These are phyloP conservation scores for Eristalis tenax DNA, from an alignment of 2,888 invertebrate species.

Conservation along the genomic window DNA sequence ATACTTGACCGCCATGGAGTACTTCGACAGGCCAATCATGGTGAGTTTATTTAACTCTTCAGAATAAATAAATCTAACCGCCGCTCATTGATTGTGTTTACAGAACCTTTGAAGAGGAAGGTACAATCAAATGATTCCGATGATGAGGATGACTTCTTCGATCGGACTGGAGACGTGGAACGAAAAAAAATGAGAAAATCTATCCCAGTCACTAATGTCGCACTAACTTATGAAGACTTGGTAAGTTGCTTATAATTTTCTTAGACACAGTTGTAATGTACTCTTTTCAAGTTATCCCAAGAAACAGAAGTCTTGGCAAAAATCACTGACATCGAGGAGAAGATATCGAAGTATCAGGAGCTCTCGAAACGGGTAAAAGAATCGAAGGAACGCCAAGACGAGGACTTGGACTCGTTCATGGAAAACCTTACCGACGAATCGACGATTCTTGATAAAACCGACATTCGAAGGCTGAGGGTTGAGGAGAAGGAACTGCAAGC, in stretches of 20 bases:
- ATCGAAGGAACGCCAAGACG: constrained; percentile 81
- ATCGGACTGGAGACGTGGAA: constrained; percentile 96
- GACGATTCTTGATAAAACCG: constrained; percentile 84
- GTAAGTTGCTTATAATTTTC: constrained; percentile 79
- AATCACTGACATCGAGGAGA: constrained; percentile 83
- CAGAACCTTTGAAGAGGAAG: constrained; percentile 91
- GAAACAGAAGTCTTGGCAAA: constrained; percentile 82
- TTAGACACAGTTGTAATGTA: neutral
- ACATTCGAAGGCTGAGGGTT: constrained; percentile 83
- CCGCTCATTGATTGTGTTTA: constrained; percentile 29
- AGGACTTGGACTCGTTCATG: constrained; percentile 94
- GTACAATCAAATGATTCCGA: constrained; percentile 91
- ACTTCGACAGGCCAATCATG: constrained; percentile 92
- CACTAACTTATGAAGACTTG: constrained; percentile 86
- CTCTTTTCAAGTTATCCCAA: constrained; percentile 75
- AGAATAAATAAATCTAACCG: neutral
- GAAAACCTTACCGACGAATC: constrained; percentile 84
- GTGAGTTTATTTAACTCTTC: constrained; percentile 80
- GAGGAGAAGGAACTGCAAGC: constrained; percentile 86
- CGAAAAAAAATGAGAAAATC: constrained; percentile 88
- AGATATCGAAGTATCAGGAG: constrained; percentile 81
- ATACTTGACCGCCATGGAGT: constrained; percentile 94
- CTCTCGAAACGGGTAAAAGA: constrained; percentile 79
- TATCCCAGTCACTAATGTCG: constrained; percentile 74
- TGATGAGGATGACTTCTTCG: constrained; percentile 97